phyloP scores from a whole-genome alignment of 2,888 invertebrate genomes.

The Argyra leucocephala region DNA sequence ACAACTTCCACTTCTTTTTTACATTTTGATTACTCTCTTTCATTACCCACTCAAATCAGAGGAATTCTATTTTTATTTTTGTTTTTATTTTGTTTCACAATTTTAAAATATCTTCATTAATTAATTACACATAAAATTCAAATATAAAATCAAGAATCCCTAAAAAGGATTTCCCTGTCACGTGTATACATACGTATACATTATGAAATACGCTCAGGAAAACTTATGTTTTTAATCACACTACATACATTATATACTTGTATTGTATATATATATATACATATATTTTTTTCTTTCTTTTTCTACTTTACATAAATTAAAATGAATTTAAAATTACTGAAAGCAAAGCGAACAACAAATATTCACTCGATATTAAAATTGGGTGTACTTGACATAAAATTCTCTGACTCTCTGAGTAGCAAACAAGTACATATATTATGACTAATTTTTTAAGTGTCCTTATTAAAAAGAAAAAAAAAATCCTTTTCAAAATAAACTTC shows the following conservation, averaged over 20 bases:
- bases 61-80: background rate
- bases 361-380: no score
- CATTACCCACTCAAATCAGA: background rate
- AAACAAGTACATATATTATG: background rate
- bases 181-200: background rate
- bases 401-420: background rate
- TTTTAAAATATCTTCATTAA: background rate
- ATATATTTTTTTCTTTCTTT: background rate
- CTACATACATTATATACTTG: background rate
- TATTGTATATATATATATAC: no score
- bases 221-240: constrained; percentile 1
- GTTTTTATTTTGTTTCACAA: background rate
- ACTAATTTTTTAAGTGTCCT: background rate
- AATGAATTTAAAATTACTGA: no score
- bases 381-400: background rate
- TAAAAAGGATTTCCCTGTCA: background rate
- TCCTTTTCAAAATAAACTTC: background rate
- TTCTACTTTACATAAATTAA: no score
- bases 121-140: background rate
- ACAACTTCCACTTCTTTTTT: background rate
- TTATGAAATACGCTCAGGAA: background rate
- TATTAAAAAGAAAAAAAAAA: background rate
- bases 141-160: background rate
- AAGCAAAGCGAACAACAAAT: no score
- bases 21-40: background rate